Evolutionary conservation across 2,888 invertebrate genomes (phyloP).

Genomic region (Drosophila tanythrix): DNA sequence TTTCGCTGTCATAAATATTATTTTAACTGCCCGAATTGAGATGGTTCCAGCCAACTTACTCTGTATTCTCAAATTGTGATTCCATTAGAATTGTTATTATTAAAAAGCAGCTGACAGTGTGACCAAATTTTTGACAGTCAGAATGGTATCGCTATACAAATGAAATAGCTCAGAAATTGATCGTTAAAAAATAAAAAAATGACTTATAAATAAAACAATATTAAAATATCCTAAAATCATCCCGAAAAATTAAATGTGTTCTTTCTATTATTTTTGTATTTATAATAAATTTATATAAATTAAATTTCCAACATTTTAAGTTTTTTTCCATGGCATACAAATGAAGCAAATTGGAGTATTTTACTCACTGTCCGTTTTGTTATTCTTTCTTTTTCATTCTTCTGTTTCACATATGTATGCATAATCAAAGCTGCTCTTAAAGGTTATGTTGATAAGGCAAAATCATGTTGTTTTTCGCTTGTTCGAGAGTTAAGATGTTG

Average conservation of each 20-base stretch:
- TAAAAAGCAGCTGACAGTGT: slow-evolving; percentile 41
- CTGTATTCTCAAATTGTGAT: slow-evolving; percentile 54
- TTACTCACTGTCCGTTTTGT: neutral
- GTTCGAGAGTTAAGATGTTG: slow-evolving; percentile 48
- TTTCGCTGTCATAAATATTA: slow-evolving; percentile 86
- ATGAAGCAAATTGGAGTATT: neutral
- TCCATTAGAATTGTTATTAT: slow-evolving; percentile 37
- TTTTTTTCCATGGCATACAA: neutral
- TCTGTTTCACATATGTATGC: neutral
- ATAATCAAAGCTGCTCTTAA: slow-evolving; percentile 11
- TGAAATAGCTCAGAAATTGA: neutral
- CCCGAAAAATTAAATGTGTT: neutral
- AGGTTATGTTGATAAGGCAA: slow-evolving; percentile 23
- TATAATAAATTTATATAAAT: neutral
- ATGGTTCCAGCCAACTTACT: slow-evolving; percentile 22
- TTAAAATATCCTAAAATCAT: neutral
- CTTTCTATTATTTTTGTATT: neutral
- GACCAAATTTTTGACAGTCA: slow-evolving; percentile 18
- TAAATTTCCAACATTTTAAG: neutral
- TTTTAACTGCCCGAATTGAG: neutral
- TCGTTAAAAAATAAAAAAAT: neutral
- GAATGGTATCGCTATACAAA: neutral
- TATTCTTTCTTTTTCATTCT: neutral
- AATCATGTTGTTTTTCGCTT: slow-evolving; percentile 14
- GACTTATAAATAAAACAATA: neutral